phyloP scores from a whole-genome alignment of 2,113 vertebrate genomes.

The Carollia perspicillata region DNA sequence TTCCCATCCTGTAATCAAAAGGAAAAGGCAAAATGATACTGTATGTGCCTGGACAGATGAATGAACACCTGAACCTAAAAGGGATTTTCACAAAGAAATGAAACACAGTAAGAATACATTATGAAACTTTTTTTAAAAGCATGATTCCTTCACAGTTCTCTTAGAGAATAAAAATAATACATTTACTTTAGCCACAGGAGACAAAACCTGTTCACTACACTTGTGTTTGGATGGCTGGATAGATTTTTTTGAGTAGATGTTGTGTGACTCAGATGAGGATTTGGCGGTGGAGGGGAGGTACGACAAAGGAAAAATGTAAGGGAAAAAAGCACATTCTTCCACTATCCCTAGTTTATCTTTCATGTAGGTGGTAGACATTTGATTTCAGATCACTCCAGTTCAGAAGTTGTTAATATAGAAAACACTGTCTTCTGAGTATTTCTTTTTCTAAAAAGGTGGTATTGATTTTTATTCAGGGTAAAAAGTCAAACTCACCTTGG shows the following conservation, averaged over 20 bases:
- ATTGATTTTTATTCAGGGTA: not conserved
- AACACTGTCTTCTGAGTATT: not conserved
- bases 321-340: not conserved
- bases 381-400: not conserved
- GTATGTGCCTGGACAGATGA: not conserved
- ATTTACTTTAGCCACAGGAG: not conserved
- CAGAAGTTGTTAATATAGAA: not conserved
- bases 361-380: not conserved
- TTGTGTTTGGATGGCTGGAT: not conserved
- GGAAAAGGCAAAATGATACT: constrained; percentile 29
- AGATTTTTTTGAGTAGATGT: not conserved
- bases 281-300: not conserved
- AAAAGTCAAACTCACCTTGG: not conserved
- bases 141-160: not conserved
- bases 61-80: not conserved
- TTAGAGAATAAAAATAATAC: not conserved
- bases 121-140: not conserved
- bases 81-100: not conserved
- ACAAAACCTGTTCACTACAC: not conserved
- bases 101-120: not conserved
- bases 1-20: constrained; percentile 87
- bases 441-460: not conserved
- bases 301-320: not conserved
- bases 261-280: not conserved
- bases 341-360: not conserved